Evolutionary conservation across 1,140 invertebrate genomes (phyloP).

Genomic region (Drosophila lini): DNA sequence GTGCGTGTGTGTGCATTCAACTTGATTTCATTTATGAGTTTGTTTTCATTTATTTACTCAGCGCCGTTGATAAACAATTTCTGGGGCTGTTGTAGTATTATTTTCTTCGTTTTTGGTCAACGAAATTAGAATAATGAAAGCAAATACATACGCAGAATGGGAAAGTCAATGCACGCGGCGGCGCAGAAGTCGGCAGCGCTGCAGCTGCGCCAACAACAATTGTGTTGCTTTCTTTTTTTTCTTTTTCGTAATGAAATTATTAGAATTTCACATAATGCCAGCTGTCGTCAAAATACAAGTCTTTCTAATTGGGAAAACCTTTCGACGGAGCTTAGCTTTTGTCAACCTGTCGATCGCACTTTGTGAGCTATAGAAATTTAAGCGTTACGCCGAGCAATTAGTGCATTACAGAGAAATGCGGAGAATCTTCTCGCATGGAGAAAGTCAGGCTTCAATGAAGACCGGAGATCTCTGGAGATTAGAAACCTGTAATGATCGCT

Average conservation of each 20-base stretch:
- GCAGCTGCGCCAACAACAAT: slow-evolving; percentile 46
- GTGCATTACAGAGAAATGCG: slow-evolving; percentile 45
- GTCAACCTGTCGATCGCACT: slow-evolving; percentile 39
- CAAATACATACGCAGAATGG: slow-evolving; percentile 59
- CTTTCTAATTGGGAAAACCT: slow-evolving; percentile 56
- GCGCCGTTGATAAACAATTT: slow-evolving; percentile 60
- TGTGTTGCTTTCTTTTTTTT: slow-evolving; percentile 61
- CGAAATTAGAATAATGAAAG: slow-evolving; percentile 70
- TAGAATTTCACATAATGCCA: slow-evolving; percentile 76
- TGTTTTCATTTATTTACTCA: slow-evolving; percentile 53
- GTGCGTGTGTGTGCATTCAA: slow-evolving; percentile 49
- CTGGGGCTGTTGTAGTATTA: slow-evolving; percentile 30
- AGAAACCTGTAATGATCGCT: slow-evolving; percentile 21
- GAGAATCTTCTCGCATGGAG: slow-evolving; percentile 44
- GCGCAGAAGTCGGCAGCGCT: slow-evolving; percentile 43
- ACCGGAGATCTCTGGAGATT: neutral
- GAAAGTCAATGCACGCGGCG: slow-evolving; percentile 78
- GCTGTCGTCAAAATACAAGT: slow-evolving; percentile 40
- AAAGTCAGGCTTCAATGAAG: slow-evolving; percentile 27
- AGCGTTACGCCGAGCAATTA: slow-evolving; percentile 45
- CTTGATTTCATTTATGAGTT: slow-evolving; percentile 73
- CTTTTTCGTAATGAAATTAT: slow-evolving; percentile 71
- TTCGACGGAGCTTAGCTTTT: slow-evolving; percentile 38
- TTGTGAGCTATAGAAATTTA: slow-evolving; percentile 39
- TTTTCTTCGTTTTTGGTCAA: slow-evolving; percentile 45